Base-by-base conservation (phyloP, 2,888 invertebrate species). In the Brassicogethes aeneus region DNA sequence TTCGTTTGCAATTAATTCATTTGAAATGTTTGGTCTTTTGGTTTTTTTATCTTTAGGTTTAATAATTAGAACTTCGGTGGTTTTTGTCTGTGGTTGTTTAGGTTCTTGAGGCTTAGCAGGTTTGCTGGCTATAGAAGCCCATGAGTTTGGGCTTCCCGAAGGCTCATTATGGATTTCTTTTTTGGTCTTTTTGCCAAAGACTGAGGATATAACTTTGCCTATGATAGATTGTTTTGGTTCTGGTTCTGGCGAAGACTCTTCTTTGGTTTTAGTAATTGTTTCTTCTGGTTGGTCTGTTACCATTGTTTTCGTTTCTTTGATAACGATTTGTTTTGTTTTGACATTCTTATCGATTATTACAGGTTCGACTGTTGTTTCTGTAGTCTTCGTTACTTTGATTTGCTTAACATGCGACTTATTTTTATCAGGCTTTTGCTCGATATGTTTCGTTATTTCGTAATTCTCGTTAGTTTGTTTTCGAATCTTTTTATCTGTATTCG, bases 401-500 rank as follows among this genome's bases (percentile, higher is more conserved):
- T 43, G 51, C 45, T 51, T 56, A n/a, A 47, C 36, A 42, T 47
- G 47, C 42, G 48, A 43, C 46, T 52, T 52, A 39, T 53, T 50
- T 8, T 40, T 37, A 23, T 39, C 37, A 39, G 36, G 5, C 33
- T 42, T 14, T 14, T 37, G 15, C 40, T 41, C 40, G 31, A 36
- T 15, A 17, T 34, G 16, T 31, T 40, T 44, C n/a, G n/a, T n/a
- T n/a, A n/a, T n/a, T 41, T 34, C 37, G 61, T 65, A 29, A 46
- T 50, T 44, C 17, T 13, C 17, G 16, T 37, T 40, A 37, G n/a
- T 17, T 37, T 43, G n/a, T n/a, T n/a, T n/a, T n/a, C n/a, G n/a
- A n/a, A n/a, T n/a, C n/a, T n/a, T n/a, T 44, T 52, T 55, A 54
- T 60, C 54, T 54, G 52, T 58, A 60, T 54, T 56, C n/a, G n/a